Conservation (phyloP, 2,797 vertebrate genomes). For the Podarcis lilfordi region DNA sequence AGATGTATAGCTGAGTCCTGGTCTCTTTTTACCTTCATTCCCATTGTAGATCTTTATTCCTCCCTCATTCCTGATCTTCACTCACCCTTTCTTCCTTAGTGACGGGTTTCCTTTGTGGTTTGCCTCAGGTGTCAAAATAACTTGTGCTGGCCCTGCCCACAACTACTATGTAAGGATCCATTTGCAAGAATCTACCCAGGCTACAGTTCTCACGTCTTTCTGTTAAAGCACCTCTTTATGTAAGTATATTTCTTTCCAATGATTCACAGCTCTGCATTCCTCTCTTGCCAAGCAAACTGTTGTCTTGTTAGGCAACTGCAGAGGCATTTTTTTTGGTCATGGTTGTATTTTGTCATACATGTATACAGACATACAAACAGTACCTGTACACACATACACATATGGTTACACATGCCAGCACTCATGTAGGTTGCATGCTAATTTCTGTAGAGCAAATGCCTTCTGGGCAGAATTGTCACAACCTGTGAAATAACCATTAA, state of each 20-base stretch:
- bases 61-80: too few species aligned
- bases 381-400: background rate
- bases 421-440: background rate
- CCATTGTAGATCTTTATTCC: too few species aligned
- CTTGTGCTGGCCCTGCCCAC: too few species aligned
- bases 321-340: background rate
- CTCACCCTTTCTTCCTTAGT: too few species aligned
- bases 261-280: background rate
- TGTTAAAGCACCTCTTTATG: background rate
- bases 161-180: background rate
- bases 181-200: background rate
- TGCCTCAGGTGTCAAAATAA: too few species aligned
- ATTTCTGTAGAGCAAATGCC: background rate
- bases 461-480: background rate
- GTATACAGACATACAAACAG: background rate
- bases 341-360: background rate
- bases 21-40: too few species aligned
- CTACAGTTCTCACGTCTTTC: background rate
- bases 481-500: background rate
- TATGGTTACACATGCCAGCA: background rate
- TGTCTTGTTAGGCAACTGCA: background rate
- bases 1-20: too few species aligned
- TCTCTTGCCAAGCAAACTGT: background rate
- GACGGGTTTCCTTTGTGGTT: too few species aligned
- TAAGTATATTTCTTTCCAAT: background rate